These are phyloP conservation scores for Cremastinae sp. DNA, from an alignment of 2,888 invertebrate genomes.

Conservation along the genomic window DNA sequence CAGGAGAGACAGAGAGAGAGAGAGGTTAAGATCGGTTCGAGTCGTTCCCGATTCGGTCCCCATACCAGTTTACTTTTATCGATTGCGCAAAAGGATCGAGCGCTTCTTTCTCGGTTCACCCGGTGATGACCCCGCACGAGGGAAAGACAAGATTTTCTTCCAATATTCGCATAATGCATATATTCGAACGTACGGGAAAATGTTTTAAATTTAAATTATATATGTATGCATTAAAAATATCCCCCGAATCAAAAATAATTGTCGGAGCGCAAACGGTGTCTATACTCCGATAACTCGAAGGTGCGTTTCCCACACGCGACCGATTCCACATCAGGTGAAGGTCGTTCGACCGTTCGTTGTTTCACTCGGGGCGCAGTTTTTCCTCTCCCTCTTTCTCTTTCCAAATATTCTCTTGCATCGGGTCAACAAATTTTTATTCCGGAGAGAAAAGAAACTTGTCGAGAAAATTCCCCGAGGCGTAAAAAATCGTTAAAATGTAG, in stretches of 20 bases:
- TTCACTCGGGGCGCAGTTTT: neutral
- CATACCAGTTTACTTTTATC: slow-evolving; percentile 27
- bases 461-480: no score
- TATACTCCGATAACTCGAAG: neutral
- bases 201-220: neutral
- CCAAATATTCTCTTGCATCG: no score
- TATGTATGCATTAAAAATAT: slow-evolving; percentile 1
- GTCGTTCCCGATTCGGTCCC: slow-evolving; percentile 44
- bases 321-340: slow-evolving; percentile 33
- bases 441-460: no score
- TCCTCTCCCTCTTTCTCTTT: neutral
- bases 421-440: no score
- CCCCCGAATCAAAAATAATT: neutral
- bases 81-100: slow-evolving; percentile 51
- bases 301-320: slow-evolving; percentile 20
- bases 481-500: no score
- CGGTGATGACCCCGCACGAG: neutral
- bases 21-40: slow-evolving; percentile 57
- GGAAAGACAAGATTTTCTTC: slow-evolving; percentile 6
- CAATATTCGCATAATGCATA: neutral
- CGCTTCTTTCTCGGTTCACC: slow-evolving; percentile 11
- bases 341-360: slow-evolving; percentile 35
- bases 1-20: no score
- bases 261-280: neutral
- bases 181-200: no score